phyloP scores from a whole-genome alignment of 2,888 invertebrate genomes.

The Altica lythri region DNA sequence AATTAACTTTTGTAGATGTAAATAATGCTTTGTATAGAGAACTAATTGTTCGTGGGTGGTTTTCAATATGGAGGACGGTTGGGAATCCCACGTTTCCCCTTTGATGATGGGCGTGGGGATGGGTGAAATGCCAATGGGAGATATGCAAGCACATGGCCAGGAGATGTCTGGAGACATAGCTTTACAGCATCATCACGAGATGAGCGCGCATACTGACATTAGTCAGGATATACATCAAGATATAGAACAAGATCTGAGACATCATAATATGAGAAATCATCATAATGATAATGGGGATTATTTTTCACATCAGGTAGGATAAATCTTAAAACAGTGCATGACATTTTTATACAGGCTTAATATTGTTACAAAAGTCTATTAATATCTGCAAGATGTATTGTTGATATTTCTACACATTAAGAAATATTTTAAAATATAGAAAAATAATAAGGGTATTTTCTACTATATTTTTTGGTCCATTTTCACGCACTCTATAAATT shows the following conservation, averaged over 20 bases:
- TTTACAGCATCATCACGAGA: slow-evolving; percentile 43
- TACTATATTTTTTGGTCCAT: too few relatives aligned
- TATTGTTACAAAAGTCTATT: too few relatives aligned
- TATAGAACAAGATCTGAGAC: slow-evolving; percentile 38
- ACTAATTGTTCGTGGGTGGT: slow-evolving; percentile 42
- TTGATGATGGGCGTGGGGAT: slow-evolving; percentile 57
- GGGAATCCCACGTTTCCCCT: slow-evolving; percentile 57
- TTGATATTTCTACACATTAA: too few relatives aligned
- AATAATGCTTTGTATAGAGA: slow-evolving; percentile 30
- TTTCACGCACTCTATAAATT: too few relatives aligned
- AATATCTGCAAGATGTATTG: too few relatives aligned
- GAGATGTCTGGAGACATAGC: slow-evolving; percentile 46
- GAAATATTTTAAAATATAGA: too few relatives aligned
- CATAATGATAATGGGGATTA: slow-evolving; percentile 35
- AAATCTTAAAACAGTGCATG: background rate
- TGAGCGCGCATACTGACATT: slow-evolving; percentile 37
- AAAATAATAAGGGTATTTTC: too few relatives aligned
- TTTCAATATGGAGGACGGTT: slow-evolving; percentile 57
- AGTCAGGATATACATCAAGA: slow-evolving; percentile 48
- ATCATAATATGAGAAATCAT: slow-evolving; percentile 35
- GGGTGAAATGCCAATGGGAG: slow-evolving; percentile 51
- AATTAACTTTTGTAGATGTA: background rate
- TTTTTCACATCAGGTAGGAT: slow-evolving; percentile 44
- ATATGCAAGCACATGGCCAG: slow-evolving; percentile 46
- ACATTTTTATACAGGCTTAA: too few relatives aligned